Base-by-base conservation (phyloP, 2,888 invertebrate species). In the Tetrapedia diversipes region DNA sequence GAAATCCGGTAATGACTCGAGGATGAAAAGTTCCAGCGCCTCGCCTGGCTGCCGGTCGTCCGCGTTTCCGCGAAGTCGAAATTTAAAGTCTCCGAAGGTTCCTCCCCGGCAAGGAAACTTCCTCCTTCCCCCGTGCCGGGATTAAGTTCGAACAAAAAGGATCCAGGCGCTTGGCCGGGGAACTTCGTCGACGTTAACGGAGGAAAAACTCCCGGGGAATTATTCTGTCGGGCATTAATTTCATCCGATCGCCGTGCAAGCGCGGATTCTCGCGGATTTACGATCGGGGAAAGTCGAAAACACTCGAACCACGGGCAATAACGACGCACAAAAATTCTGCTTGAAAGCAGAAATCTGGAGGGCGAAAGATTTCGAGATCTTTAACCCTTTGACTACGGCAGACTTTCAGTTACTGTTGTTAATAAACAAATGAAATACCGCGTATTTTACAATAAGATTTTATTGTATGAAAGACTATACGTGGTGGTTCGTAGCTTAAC, bases 71-170 rank as follows among this genome's bases (percentile, higher is more conserved):
- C 68, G 16, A 73, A 83, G 77, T 82, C 79, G 83, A 80, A 80
- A 83, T 82, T 82, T 83, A 82, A 82, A 83, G 83, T 83, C 83
- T 71, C 64, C 77, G 74, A 77, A 64, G 82, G 59, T 49, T 54
- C 47, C 54, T 29, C 14, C 19, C 16, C 19, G 19, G 49, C 29
- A 63, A 66, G 54, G 49, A 66, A 67, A 66, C 54, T 77, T 69
- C 60, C n/a, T n/a, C 70, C 45, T 11, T 57, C 41, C 29, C 51
- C 10, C 16, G 43, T 27, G 43, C 61, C 49, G 53, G 83, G 78
- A 83, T 83, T 83, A 83, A 83, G 70, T 78, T 71, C 68, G 78
- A 76, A 83, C 82, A 81, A 78, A 83, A 77, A 80, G 78, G 56
- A 70, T 74, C 67, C 71, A 65, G 67, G 63, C 63, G 67, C 67